phyloP scores from a whole-genome alignment of 2,113 vertebrate species.

The Corythaeola cristata region DNA sequence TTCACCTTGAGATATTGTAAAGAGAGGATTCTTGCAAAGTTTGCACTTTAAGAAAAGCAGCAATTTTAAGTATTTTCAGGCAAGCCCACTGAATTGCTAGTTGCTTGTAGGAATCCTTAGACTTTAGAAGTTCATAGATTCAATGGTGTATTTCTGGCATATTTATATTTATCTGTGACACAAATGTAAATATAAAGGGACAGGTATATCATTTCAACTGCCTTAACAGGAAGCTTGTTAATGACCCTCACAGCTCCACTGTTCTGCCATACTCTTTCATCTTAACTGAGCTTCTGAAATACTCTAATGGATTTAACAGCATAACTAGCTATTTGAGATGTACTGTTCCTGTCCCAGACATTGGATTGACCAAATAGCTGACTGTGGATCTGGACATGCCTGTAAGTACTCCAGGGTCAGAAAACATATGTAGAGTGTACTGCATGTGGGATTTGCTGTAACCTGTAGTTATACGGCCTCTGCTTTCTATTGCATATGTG shows the following conservation, averaged over 20 bases:
- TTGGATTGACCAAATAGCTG: not conserved
- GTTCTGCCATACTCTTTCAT: fast-evolving
- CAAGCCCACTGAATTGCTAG: not conserved
- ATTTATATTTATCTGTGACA: not conserved
- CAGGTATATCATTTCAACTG: not conserved
- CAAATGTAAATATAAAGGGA: not conserved
- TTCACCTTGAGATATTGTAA: not conserved
- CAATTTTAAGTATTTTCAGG: not conserved
- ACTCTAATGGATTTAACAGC: not conserved
- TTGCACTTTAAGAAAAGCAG: not conserved
- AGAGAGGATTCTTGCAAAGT: not conserved
- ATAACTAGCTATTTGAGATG: not conserved
- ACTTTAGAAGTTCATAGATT: not conserved
- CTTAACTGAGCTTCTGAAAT: not conserved
- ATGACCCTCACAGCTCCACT: not conserved
- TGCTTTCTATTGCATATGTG: not conserved
- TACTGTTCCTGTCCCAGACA: not conserved
- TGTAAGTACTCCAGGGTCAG: not conserved
- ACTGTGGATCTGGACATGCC: not conserved
- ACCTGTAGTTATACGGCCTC: not conserved
- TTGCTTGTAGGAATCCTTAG: not conserved
- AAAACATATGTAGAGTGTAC: not conserved
- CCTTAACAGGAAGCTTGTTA: not conserved
- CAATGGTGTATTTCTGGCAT: not conserved
- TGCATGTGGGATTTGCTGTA: not conserved